These are phyloP conservation scores for Volucella zonaria DNA, from an alignment of 2,888 invertebrate genomes.

Conservation along the genomic window DNA sequence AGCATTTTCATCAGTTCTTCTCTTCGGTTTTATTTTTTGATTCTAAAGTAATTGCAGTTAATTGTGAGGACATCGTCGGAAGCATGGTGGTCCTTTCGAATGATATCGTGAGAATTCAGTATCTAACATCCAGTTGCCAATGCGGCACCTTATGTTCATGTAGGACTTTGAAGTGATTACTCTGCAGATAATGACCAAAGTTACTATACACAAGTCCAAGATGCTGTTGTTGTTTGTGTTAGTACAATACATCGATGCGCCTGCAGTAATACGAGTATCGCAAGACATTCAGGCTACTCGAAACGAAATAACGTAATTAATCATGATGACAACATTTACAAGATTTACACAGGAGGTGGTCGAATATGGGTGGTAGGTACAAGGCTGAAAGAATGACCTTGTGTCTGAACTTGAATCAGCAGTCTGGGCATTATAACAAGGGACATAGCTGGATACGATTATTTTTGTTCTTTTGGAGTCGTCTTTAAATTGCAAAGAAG, in stretches of 20 bases:
- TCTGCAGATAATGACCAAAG: slow-evolving; percentile 30
- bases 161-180: slow-evolving; percentile 35
- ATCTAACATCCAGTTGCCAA: neutral
- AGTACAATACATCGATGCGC: neutral
- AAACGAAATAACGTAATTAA: slow-evolving; percentile 34
- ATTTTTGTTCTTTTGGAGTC: neutral
- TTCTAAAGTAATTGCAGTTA: slow-evolving; percentile 16
- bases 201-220: slow-evolving; percentile 4
- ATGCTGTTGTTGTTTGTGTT: slow-evolving; percentile 2
- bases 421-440: neutral
- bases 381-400: neutral
- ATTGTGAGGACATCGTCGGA: slow-evolving; percentile 13
- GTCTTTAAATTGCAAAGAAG: slow-evolving; percentile 2
- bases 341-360: neutral
- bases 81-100: neutral
- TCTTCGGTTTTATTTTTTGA: neutral
- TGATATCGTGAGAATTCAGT: neutral
- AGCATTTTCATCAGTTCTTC: slow-evolving; percentile 19
- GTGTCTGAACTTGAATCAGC: neutral
- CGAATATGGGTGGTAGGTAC: neutral
- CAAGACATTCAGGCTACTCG: neutral
- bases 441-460: neutral
- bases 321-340: neutral
- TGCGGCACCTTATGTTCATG: slow-evolving; percentile 4
- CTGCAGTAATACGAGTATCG: neutral